Base-by-base conservation (phyloP, 2,113 vertebrate species). In the Protomyctophum bolini region DNA sequence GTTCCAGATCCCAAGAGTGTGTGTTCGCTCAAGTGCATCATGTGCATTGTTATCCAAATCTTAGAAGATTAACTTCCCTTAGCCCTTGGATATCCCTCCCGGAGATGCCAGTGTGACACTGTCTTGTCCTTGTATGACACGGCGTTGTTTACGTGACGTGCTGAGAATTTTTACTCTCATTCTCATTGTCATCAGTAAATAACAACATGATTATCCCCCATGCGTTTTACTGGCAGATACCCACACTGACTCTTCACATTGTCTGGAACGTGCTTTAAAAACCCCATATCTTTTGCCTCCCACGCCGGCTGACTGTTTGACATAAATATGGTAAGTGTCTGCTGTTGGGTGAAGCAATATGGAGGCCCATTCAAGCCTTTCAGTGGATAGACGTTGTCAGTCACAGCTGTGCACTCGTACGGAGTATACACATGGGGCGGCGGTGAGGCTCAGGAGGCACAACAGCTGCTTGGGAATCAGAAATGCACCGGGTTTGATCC, bases 41-140 rank as follows among this genome's bases (percentile, higher is more conserved):
- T 54, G 2, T 54, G 6, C 8, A 52, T 54, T 2, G 52, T 54
- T 54, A 3, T 41, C 33, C 33, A 41, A 41, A 41, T 41, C 33
- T 41, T 41, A 41, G 33, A 7, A 41, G 15, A 64, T 46, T 29
- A 68, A 41, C 63, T 52, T 57, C 65, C 77, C 21, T 11, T 52
- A 45, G 51, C 56, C 61, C 74, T 5, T 8, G 21, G 21, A 58
- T 79, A 65, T 76, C 80, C 68, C 79, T 66, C 76, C 55, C 50
- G 21, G 21, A 21, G 21, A 41, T 41, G 33, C 33, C 33, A 6
- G 3, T 41, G 33, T 41, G 33, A 41, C 76, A 33, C 41, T 69
- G 77, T 72, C 76, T 69, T 63, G 69, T 79, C 66, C 58, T 57
- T 6, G 58, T 79, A 48, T 82, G 63, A 48, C 75, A 69, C n/a